Evolutionary conservation across 2,797 vertebrate species (phyloP).

Genomic region (Enoplosus armatus): DNA sequence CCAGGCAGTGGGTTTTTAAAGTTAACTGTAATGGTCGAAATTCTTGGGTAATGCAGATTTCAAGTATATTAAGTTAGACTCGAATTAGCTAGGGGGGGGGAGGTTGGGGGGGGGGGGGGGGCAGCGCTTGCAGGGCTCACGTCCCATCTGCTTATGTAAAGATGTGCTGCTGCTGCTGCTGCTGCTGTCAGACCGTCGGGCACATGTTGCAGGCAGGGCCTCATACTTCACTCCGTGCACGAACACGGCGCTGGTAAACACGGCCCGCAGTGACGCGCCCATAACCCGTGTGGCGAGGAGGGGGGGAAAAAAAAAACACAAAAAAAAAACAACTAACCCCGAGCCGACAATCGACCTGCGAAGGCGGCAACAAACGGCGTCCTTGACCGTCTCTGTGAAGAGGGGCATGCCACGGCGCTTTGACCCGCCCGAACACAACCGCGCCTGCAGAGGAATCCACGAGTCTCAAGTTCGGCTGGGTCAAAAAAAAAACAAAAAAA

Average conservation of each 20-base stretch:
- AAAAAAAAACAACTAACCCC: background rate
- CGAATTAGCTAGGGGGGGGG: too few relatives aligned
- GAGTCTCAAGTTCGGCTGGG: conserved; percentile 73
- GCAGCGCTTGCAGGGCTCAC: too few relatives aligned
- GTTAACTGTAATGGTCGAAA: too few relatives aligned
- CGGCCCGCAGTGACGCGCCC: conserved; percentile 65
- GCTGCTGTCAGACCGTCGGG: conserved; percentile 62
- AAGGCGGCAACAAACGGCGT: background rate
- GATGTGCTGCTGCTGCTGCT: conserved; percentile 8
- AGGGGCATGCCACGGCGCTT: conserved; percentile 28
- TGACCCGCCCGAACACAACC: conserved; percentile 32
- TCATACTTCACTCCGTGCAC: conserved; percentile 10
- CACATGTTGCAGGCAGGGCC: conserved; percentile 78
- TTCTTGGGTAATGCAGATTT: too few relatives aligned
- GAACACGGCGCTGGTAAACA: conserved; percentile 49
- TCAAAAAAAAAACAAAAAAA: too few relatives aligned
- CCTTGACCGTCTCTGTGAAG: fast-evolving
- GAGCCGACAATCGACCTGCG: background rate
- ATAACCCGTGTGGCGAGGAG: background rate
- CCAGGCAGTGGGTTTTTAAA: too few relatives aligned
- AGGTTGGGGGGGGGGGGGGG: too few relatives aligned
- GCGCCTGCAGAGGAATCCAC: conserved; percentile 47
- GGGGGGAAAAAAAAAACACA: too few relatives aligned
- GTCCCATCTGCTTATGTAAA: conserved; percentile 4
- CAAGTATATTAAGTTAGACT: too few relatives aligned